Evolutionary conservation across 2,113 vertebrate genomes (phyloP).

Genomic region (Lanius collurio): DNA sequence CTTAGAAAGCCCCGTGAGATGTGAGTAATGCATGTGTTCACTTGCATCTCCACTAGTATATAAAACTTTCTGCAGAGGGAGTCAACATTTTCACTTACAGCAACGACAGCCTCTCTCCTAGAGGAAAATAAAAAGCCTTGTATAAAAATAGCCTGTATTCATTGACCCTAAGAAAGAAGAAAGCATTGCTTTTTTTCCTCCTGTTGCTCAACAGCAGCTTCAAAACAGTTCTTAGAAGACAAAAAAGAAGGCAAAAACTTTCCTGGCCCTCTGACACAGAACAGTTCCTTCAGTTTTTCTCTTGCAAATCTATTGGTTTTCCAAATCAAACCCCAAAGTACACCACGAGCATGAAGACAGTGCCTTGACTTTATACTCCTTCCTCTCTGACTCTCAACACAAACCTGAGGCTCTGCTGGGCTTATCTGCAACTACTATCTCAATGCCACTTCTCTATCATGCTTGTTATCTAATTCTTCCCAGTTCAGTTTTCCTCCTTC

Average conservation of each 20-base stretch:
- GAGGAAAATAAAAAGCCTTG: neutral
- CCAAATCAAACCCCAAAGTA: neutral
- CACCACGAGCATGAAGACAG: neutral
- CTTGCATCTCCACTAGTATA: neutral
- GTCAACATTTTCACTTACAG: neutral
- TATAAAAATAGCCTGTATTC: neutral
- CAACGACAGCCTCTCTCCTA: neutral
- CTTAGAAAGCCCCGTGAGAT: neutral
- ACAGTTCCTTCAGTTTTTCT: neutral
- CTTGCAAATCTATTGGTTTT: neutral
- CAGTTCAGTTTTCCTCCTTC: neutral
- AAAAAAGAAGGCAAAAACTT: neutral
- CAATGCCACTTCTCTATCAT: neutral
- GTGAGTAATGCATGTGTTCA: neutral
- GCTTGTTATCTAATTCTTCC: neutral
- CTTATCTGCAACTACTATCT: neutral
- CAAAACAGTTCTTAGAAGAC: neutral
- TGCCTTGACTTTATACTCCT: neutral
- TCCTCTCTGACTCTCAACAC: neutral
- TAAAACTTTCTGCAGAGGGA: neutral
- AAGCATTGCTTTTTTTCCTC: neutral
- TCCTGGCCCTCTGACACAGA: neutral
- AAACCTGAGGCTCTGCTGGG: neutral
- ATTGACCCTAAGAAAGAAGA: neutral
- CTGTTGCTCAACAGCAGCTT: neutral